Evolutionary conservation across 1,140 invertebrate species (phyloP).

Genomic region (Habropoda laboriosa): DNA sequence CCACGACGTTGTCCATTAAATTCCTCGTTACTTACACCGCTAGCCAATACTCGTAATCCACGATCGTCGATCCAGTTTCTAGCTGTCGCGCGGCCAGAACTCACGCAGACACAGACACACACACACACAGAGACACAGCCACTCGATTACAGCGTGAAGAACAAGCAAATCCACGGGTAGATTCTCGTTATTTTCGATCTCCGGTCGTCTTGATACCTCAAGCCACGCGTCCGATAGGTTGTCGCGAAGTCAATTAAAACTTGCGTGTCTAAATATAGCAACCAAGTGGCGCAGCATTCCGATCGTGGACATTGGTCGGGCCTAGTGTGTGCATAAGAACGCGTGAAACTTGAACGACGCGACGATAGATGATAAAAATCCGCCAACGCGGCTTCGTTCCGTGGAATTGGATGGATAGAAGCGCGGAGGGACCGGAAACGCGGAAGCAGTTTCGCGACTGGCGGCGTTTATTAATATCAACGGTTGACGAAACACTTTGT

Average conservation of each 20-base stretch:
- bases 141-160: too few species aligned
- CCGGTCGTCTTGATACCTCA: constrained; percentile 12
- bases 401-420: neutral
- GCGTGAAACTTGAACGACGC: constrained; percentile 14
- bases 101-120: too few species aligned
- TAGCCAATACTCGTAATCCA: neutral
- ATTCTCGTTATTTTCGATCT: neutral
- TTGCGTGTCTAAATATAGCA: constrained; percentile 71
- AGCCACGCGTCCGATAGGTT: constrained; percentile 41
- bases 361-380: too few species aligned
- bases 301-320: constrained; percentile 62
- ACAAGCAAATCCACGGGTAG: too few species aligned
- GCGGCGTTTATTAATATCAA: too few species aligned
- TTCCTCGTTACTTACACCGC: neutral
- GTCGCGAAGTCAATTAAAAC: constrained; percentile 68
- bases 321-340: neutral
- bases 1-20: neutral
- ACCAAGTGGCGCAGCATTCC: constrained; percentile 64
- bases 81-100: neutral
- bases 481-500: too few species aligned
- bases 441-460: neutral
- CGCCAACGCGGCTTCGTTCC: too few species aligned
- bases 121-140: too few species aligned
- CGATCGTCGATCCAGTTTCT: neutral
- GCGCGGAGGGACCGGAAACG: constrained; percentile 3